Evolutionary conservation across 2,797 vertebrate species (phyloP), one percentile per base, ranked within the genome.

Genomic region (Typhlichthys subterraneus): DNA sequence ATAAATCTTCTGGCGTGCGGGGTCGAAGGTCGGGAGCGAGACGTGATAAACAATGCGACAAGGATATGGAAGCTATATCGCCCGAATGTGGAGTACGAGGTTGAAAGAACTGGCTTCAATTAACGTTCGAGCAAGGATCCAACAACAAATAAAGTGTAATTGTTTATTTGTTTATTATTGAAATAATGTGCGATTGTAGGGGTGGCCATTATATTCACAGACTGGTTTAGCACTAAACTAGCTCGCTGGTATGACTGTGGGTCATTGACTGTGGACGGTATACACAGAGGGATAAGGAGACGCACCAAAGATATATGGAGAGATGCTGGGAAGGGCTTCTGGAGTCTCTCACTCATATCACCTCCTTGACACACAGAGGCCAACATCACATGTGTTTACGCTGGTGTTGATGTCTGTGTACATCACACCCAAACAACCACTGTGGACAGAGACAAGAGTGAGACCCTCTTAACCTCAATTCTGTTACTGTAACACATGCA

Each of bases 361-460:
- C 46, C 55, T 53, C 59, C 54, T 17, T 8, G 54, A 56, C 38
- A 31, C 13, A 12, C 5, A 13, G 29, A 33, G 7, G 11, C 13
- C 46, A 1, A 12, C 46, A 9, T 48, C 46, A 31, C 59, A 60
- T 78, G 73, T 80, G 81, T 84, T 80, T 57, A 15, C 59, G 13
- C 14, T 1, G 5, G 74, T 69, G 78, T 81, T 79, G 73, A 78
- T 79, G 70, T 83, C 60, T 83, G 80, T 79, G 46, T 83, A 82
- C 69, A 53, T 74, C 78, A 67, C 68, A 59, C 3, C 61, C n/a
- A 80, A 82, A 84, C 69, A 73, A 66, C 68, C 53, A 53, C n/a
- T 17, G 55, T 1, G 10, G 17, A 6, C 29, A 56, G 33, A 55
- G 31, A 55, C 12, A 56, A 38, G 45, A 23, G 57, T 19, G 53